phyloP scores from a whole-genome alignment of 1,140 invertebrate species.

The Macrosteles quadrilineatus region DNA sequence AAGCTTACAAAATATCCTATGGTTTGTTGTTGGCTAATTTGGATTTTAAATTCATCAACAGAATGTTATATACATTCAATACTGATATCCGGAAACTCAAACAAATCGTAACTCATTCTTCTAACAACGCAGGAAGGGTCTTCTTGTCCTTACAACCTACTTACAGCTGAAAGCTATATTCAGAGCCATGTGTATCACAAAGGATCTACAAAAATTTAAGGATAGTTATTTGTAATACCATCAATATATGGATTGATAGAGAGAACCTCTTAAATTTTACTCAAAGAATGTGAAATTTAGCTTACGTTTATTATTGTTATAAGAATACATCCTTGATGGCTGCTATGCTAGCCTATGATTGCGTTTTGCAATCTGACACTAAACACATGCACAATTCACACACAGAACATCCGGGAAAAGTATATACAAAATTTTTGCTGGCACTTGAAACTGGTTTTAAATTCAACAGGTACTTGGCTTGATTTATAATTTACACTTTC shows the following conservation, averaged over 20 bases:
- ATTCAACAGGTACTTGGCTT: conserved; percentile 10
- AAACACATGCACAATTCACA: conserved; percentile 22
- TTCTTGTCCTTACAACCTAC: conserved; percentile 17
- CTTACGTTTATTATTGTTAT: conserved; percentile 23
- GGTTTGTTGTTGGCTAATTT: too few relatives aligned
- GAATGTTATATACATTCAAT: too few relatives aligned
- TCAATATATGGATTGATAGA: not conserved
- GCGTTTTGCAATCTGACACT: conserved; percentile 30
- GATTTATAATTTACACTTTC: not conserved
- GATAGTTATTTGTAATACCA: not conserved
- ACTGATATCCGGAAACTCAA: too few relatives aligned
- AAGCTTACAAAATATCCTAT: too few relatives aligned
- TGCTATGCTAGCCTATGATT: conserved; percentile 28
- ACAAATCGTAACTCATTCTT: not conserved
- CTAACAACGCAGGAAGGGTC: not conserved
- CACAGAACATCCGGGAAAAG: not conserved
- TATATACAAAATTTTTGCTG: not conserved
- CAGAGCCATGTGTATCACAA: not conserved
- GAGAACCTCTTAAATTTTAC: too few relatives aligned
- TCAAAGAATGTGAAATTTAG: not conserved
- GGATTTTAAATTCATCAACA: too few relatives aligned
- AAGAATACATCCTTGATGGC: conserved; percentile 31
- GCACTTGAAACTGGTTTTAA: not conserved
- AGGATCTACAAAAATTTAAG: not conserved
- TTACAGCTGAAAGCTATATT: conserved; percentile 18